A percentile compares a stretch with the other conserved stretches of the same genome.
Evolutionary conservation across 2,113 vertebrate species (phyloP).

Genomic region (Eulemur rufifrons): DNA sequence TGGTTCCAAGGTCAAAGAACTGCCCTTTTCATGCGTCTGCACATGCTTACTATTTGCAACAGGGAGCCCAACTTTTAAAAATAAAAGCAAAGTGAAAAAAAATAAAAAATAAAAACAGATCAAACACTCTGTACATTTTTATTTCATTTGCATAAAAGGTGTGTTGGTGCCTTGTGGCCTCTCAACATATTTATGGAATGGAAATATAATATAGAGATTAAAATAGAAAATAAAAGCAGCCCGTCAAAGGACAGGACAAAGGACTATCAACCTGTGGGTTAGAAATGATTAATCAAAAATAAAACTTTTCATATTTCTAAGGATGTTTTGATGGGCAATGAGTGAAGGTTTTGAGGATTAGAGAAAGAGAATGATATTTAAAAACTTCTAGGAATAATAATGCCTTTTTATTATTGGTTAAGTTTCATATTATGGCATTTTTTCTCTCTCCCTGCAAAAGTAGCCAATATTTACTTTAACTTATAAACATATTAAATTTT

Average conservation of each 20-base stretch:
- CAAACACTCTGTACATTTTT: neutral
- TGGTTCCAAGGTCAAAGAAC: neutral
- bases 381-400: neutral
- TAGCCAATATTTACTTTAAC: conserved; percentile 33
- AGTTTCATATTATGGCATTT: neutral
- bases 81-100: neutral
- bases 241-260: neutral
- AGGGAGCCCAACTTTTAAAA: conserved; percentile 8
- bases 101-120: conserved; percentile 23
- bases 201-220: conserved; percentile 38
- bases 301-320: neutral
- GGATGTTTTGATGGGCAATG: neutral
- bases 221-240: conserved; percentile 25
- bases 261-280: neutral
- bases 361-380: neutral
- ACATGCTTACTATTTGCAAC: neutral
- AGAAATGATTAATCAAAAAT: conserved; percentile 27
- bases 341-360: neutral
- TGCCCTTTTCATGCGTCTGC: neutral
- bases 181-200: conserved; percentile 1
- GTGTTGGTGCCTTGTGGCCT: neutral
- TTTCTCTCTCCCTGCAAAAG: neutral
- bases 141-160: conserved; percentile 40
- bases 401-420: neutral
- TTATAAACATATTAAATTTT: conserved; percentile 7